phyloP scores from a whole-genome alignment of 2,888 invertebrate species.

The Eremobia ochroleuca region DNA sequence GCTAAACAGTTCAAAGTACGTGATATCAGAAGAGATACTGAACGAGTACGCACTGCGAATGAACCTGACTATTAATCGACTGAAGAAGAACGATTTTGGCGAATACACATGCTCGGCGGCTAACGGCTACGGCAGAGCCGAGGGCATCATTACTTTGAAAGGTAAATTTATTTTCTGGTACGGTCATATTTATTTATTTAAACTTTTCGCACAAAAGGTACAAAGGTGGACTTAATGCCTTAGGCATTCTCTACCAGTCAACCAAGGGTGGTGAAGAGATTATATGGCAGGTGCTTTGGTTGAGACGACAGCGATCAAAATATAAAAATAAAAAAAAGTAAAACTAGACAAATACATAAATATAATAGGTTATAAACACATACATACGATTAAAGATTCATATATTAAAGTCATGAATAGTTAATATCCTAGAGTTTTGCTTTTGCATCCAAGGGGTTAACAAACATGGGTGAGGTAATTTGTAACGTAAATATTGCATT shows the following conservation, averaged over 20 bases:
- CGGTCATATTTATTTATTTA: too few relatives aligned
- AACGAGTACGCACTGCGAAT: slow-evolving; percentile 95
- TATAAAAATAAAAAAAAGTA: too few relatives aligned
- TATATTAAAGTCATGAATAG: slow-evolving; percentile 40
- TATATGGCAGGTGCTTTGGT: too few relatives aligned
- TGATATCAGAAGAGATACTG: slow-evolving; percentile 93
- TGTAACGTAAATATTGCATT: not conserved
- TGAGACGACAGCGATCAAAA: too few relatives aligned
- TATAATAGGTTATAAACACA: too few relatives aligned
- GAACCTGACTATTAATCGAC: slow-evolving; percentile 94
- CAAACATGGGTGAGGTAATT: not conserved
- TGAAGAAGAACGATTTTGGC: slow-evolving; percentile 94
- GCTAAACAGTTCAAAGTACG: slow-evolving; percentile 94
- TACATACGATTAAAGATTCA: too few relatives aligned
- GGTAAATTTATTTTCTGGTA: slow-evolving; percentile 88
- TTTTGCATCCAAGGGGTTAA: slow-evolving; percentile 26
- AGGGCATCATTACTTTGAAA: slow-evolving; percentile 94
- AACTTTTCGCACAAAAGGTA: too few relatives aligned
- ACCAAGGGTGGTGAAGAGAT: too few relatives aligned
- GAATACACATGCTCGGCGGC: slow-evolving; percentile 95
- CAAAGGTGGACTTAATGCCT: too few relatives aligned
- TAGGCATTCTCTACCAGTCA: too few relatives aligned
- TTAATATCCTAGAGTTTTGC: slow-evolving; percentile 28
- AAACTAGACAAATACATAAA: too few relatives aligned
- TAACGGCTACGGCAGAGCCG: slow-evolving; percentile 95